Evolutionary conservation across 2,797 vertebrate genomes (phyloP).

Genomic region (Parauchenoglanis punctatus): DNA sequence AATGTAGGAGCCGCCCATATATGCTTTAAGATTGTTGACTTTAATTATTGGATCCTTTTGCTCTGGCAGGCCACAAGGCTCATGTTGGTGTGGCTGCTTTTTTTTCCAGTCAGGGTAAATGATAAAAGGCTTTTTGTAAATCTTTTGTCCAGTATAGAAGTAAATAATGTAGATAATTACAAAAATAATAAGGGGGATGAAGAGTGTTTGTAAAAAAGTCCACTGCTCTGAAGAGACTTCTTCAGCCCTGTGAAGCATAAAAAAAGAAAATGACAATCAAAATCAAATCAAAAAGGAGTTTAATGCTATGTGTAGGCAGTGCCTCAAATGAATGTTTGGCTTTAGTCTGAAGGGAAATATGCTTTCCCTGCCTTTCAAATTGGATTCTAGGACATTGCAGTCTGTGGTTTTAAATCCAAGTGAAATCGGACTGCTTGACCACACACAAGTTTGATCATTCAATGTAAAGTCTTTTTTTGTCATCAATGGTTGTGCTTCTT

Average conservation of each 20-base stretch:
- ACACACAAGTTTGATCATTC: too few species aligned
- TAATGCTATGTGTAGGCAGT: background rate
- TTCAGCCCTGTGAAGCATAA: slow-evolving; percentile 12
- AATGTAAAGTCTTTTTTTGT: too few species aligned
- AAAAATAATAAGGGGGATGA: background rate
- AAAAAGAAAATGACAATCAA: background rate
- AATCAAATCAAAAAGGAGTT: background rate
- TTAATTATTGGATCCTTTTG: slow-evolving; percentile 27
- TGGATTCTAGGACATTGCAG: background rate
- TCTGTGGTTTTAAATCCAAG: background rate
- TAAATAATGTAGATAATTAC: background rate
- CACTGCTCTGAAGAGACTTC: background rate
- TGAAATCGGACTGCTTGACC: too few species aligned
- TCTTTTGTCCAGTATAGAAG: background rate
- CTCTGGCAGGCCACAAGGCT: slow-evolving; percentile 1
- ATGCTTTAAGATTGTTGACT: slow-evolving; percentile 26
- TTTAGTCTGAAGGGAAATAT: background rate
- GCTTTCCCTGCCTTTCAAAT: background rate
- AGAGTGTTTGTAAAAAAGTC: background rate
- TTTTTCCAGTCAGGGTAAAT: background rate
- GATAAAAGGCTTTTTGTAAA: background rate
- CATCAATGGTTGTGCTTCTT: background rate
- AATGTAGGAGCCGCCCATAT: slow-evolving; percentile 42
- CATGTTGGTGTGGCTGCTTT: too few species aligned
- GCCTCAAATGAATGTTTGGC: background rate